phyloP scores from a whole-genome alignment of 2,888 invertebrate genomes.

The Micoletzkya japonica region DNA sequence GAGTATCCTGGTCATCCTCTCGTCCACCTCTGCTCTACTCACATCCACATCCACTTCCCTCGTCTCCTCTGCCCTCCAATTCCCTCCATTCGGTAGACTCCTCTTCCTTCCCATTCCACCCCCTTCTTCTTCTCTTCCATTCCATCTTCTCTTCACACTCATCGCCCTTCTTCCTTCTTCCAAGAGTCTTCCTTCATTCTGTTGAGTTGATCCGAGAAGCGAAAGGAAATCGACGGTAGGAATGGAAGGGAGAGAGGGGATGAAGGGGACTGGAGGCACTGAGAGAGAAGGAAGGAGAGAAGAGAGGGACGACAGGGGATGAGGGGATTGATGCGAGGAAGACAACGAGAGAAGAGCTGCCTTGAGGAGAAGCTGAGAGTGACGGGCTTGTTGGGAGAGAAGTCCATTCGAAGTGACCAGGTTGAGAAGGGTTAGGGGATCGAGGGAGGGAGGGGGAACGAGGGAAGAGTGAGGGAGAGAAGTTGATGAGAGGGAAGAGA shows the following conservation, averaged over 20 bases:
- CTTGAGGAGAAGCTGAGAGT: background rate
- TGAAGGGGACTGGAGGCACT: background rate
- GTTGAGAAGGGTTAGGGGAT: conserved; percentile 6
- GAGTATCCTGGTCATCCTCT: background rate
- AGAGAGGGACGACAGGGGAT: background rate
- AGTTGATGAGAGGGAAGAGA: background rate
- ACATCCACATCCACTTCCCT: background rate
- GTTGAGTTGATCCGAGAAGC: conserved; percentile 2
- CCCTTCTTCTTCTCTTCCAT: too few relatives aligned
- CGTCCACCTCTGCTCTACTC: background rate
- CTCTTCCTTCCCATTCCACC: background rate
- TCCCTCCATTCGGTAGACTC: background rate
- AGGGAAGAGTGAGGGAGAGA: background rate
- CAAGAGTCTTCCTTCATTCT: background rate
- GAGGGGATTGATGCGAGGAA: background rate
- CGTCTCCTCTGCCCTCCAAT: background rate
- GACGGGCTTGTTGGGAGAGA: background rate
- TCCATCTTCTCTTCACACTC: conserved; percentile 1
- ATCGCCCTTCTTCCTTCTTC: background rate
- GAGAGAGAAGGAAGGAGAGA: background rate
- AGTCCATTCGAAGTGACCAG: background rate
- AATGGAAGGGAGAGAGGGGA: background rate
- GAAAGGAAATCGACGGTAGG: background rate
- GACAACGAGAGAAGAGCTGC: background rate
- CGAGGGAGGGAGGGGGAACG: background rate